Percentiles rank a stretch among this genome's conserved stretches.
Conservation (phyloP, 2,113 vertebrate genomes). For the Miniopterus natalensis region DNA sequence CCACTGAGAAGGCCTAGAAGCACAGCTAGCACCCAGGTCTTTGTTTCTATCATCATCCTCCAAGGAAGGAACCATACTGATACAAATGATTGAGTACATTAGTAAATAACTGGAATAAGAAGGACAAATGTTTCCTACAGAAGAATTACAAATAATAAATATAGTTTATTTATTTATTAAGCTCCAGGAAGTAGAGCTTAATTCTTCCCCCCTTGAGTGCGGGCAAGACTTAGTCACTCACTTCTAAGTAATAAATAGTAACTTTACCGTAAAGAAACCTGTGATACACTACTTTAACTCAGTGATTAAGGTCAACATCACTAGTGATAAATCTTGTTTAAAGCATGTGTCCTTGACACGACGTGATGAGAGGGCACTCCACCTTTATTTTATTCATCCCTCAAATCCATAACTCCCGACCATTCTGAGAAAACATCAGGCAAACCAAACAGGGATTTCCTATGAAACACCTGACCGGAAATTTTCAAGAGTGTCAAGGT, state of each 20-base stretch:
- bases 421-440: background rate
- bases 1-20: background rate
- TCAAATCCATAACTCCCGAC: background rate
- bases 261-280: background rate
- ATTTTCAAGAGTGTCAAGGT: background rate
- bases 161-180: background rate
- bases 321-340: background rate
- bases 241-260: background rate
- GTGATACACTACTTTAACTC: background rate
- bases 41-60: background rate
- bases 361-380: background rate
- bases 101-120: background rate
- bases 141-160: slow-evolving; percentile 41
- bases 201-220: background rate
- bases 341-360: background rate
- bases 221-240: background rate
- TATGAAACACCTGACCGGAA: background rate
- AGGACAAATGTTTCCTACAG: background rate
- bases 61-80: background rate
- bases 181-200: background rate
- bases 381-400: background rate
- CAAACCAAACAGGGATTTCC: background rate
- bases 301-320: background rate
- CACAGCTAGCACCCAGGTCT: background rate
- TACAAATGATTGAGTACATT: background rate